Percentiles rank a stretch among this genome's conserved stretches.
These are phyloP conservation scores for Cryptops parisi DNA, from an alignment of 2,888 invertebrate species.

Conservation along the genomic window DNA sequence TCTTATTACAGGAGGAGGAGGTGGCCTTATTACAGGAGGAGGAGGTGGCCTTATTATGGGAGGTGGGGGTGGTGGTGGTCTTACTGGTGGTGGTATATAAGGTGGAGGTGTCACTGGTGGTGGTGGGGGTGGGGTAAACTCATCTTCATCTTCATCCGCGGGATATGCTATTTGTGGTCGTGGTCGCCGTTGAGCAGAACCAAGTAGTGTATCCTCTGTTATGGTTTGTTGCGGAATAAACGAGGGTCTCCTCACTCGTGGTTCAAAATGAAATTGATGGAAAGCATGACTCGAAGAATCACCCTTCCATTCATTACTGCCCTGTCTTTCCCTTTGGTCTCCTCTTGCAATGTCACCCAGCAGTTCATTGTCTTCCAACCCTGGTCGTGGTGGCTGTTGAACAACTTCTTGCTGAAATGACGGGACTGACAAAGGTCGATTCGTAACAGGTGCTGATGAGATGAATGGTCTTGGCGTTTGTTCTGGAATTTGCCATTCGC, in stretches of 20 bases:
- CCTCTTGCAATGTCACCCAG: neutral
- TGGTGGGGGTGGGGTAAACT: neutral
- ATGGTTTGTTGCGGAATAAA: neutral
- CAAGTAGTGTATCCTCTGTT: neutral
- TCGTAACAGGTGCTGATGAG: no score
- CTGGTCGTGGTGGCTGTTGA: no score
- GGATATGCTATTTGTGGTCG: neutral
- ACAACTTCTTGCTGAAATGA: no score
- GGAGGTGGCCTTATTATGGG: neutral
- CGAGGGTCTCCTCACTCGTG: constrained; percentile 19
- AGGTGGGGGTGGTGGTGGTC: constrained; percentile 1
- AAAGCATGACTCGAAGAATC: constrained; percentile 23
- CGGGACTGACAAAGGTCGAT: no score
- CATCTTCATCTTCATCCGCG: neutral
- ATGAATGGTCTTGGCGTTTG: no score
- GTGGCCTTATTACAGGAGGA: neutral
- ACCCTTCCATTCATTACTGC: constrained; percentile 16
- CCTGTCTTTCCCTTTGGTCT: neutral
- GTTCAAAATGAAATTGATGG: constrained; percentile 23
- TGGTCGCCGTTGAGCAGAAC: neutral
- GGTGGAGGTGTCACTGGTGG: neutral
- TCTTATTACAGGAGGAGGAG: neutral
- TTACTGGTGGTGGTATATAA: neutral
- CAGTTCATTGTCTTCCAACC: no score
- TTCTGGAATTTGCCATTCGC: no score